Base-by-base conservation (phyloP, 1,140 invertebrate species). In the Sarcophaga peregrina region DNA sequence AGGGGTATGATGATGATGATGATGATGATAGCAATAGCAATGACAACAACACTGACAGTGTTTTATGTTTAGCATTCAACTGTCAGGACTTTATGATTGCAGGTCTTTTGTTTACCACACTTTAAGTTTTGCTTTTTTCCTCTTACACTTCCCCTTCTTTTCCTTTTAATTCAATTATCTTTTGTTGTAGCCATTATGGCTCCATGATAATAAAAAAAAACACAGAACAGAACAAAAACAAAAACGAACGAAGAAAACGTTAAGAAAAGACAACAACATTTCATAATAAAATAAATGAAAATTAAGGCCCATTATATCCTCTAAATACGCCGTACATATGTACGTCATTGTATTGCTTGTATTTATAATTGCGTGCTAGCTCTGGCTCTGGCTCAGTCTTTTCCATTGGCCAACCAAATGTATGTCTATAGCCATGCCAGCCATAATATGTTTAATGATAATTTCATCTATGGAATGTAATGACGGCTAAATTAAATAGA, bases 401-500 rank as follows among this genome's bases (percentile, higher is more conserved):
- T 62, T 62, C 5, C 20, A 2, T 15, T 13, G 7, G 7, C 13
- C 54, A 58, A 13, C 7, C 54, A 58, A 15, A 15, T 37, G 58
- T 50, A 20, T 73, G 74, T 75, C 48, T 54, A 58, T 58, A 7
- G 6, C 52, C 9, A 6, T 15, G 15, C 15, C 81, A 17, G 15
- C 13, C 74, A 74, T 47, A 25, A 80, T 73, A 62, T 82, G 25
- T 82, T 82, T 82, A 76, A 82, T 82, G 52, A 76, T 68, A 62
- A 78, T 47, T 62, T 54, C 75, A 78, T 76, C 54, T 58, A 54
- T 85, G 85, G 86, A 87, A 89, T 87, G 89, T 87, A 89, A 89
- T 87, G 87, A 89, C 87, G 84, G 87, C 87, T 87, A 89, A 89
- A 89, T 89, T 89, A 87, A 87, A 86, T 82, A 89, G 87, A 89